Base-by-base conservation (phyloP, 1,140 invertebrate genomes). In the Nasonia longicornis region DNA sequence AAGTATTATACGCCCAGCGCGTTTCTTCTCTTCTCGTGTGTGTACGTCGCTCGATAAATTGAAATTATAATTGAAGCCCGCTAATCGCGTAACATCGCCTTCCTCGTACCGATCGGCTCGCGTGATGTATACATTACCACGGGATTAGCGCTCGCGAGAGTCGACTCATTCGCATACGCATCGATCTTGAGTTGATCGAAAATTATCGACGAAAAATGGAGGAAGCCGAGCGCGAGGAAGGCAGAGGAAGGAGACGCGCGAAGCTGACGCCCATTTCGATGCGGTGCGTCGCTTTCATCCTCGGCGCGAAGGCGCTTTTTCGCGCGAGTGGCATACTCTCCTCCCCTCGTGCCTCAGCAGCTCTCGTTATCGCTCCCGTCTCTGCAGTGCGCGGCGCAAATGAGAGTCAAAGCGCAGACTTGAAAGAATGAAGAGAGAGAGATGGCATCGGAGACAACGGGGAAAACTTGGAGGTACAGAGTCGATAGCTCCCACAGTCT, bases 31-130 rank as follows among this genome's bases (percentile, higher is more conserved):
- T n/a, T 16, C 16, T 4, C 6, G 16, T 20, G 20, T 73, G 38
- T 31, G 38, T 31, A 31, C 22, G 6, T 14, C 58, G 58, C 10
- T 66, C 12, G 70, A 66, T 74, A 74, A 48, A 80, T 74, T 64
- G 70, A 80, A 73, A 66, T 73, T 72, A 45, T 66, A 80, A 73
- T 73, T 64, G 70, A 73, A 80, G 14, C 6, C 14, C 2, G 26
- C 35, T 73, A 45, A 74, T 80, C 70, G 66, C 29, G 12, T 26
- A 66, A 66, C 73, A n/a, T 58, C 52, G 52, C 16, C 3, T 29
- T 31, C n/a, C 63, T 6, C 64, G 4, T 3, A 29, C 64, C 29
- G 22, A 67, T 26, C 64, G 64, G 7, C 26, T n/a, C 12, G 16
- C 52, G 14, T n/a, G 52, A 20, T 58, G 52, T n/a, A 58, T n/a